A percentile compares a stretch with the other conserved stretches of the same genome.
Conservation (phyloP, 1,140 invertebrate genomes). For the Cyphomyrmex costatus region DNA sequence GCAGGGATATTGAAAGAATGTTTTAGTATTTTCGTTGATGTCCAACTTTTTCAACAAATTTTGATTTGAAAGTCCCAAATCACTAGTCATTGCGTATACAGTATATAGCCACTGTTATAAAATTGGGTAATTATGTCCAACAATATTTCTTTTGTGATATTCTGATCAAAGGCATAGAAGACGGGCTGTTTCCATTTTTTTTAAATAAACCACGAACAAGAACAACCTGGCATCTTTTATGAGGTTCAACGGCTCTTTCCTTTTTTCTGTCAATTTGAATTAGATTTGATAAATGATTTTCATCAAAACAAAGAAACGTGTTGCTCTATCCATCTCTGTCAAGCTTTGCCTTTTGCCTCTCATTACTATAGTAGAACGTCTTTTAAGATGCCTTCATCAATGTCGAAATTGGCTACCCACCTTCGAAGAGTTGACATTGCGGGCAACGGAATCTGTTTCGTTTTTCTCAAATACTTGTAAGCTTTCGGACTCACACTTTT, state of each 20-base stretch:
- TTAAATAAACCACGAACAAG: background rate
- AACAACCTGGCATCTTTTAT: conserved; percentile 10
- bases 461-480: too few species aligned
- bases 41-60: background rate
- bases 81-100: background rate
- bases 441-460: too few species aligned
- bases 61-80: conserved; percentile 12
- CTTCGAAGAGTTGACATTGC: too few species aligned
- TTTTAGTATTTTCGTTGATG: background rate
- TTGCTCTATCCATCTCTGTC: too few species aligned
- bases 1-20: background rate
- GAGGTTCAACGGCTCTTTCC: background rate
- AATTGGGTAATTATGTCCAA: background rate
- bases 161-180: background rate
- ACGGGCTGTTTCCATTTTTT: conserved; percentile 1
- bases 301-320: too few species aligned
- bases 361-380: too few species aligned
- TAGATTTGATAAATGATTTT: too few species aligned
- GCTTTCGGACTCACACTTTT: too few species aligned
- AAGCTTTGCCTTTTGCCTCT: too few species aligned
- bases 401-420: too few species aligned
- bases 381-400: too few species aligned
- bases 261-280: too few species aligned
- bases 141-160: conserved; percentile 11
- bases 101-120: conserved; percentile 1